Evolutionary conservation across 2,797 vertebrate species (phyloP), one percentile per base, ranked within the genome.

Genomic region (Eptatretus atami): DNA sequence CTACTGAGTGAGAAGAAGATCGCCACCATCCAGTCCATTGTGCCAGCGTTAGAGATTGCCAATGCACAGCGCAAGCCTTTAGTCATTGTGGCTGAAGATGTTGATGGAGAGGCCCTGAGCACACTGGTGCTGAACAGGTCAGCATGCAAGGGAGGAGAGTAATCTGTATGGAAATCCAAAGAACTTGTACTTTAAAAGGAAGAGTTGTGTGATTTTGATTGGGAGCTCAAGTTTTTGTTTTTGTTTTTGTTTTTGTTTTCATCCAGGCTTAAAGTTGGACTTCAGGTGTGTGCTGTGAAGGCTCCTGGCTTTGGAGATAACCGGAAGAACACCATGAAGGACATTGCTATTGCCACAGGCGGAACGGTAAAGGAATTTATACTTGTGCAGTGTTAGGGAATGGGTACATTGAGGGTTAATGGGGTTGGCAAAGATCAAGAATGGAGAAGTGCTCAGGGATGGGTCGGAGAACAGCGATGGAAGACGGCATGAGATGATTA

Each of bases 241-340:
- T 19, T 19, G 2, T 2, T 19, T 19, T 19, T 19, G 19, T 19
- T 19, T 19, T 19, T 19, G n/a, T 44, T 44, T 44, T 12, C 57
- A n/a, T 25, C 12, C 69, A 98, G 92, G 67, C 71, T 95, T 12
- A 98, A 98, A 71, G 90, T 96, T 66, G 90, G 87, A 15, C 84
- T 98, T 24, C 90, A 95, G 69, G 88, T 98, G 15, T 88, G 95
- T 44, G 88, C 90, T 19, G 85, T 94, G 15, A 98, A 95, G 77
- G 87, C 90, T 12, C 87, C 90, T 9, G 90, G 92, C 63, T 98
- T 98, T 68, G 90, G 88, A 65, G 90, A 98, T 75, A 98, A 98
- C 74, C 79, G 90, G 68, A 98, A 98, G 74, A 96, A 90, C 69
- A 87, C 94, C 72, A 80, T 98, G 67, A 84, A 76, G 70, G 92